phyloP scores from a whole-genome alignment of 2,888 invertebrate species.

The Drosophila mimetica region DNA sequence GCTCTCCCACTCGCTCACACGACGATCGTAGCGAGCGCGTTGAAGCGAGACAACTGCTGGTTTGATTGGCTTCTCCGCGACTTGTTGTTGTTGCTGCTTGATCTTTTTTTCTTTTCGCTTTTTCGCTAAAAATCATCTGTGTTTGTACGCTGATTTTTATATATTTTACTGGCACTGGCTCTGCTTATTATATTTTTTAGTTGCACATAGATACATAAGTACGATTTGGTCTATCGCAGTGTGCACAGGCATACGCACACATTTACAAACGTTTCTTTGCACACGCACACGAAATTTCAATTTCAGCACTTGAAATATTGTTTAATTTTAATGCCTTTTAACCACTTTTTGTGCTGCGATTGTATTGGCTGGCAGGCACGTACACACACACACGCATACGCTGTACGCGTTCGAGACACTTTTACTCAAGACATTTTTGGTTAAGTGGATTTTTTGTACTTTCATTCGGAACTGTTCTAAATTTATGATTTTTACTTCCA shows the following conservation, averaged over 20 bases:
- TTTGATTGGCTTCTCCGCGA: slow-evolving; percentile 72
- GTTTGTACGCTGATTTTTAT: slow-evolving; percentile 70
- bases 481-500: slow-evolving; percentile 1
- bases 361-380: slow-evolving; percentile 14
- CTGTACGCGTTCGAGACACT: slow-evolving; percentile 67
- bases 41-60: slow-evolving; percentile 74
- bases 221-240: slow-evolving; percentile 44
- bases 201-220: slow-evolving; percentile 60
- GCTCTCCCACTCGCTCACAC: slow-evolving; percentile 48
- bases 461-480: slow-evolving; percentile 55
- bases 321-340: slow-evolving; percentile 65
- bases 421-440: slow-evolving; percentile 71
- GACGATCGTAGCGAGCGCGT: slow-evolving; percentile 51
- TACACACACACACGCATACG: slow-evolving; percentile 28
- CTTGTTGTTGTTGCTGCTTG: slow-evolving; percentile 53
- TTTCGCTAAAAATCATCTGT: slow-evolving; percentile 81
- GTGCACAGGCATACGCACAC: slow-evolving; percentile 30
- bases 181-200: slow-evolving; percentile 70
- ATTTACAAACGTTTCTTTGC: slow-evolving; percentile 29
- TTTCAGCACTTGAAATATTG: slow-evolving; percentile 66
- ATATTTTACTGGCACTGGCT: slow-evolving; percentile 49
- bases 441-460: slow-evolving; percentile 50
- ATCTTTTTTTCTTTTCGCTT: slow-evolving; percentile 72
- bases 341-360: slow-evolving; percentile 52
- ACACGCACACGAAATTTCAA: slow-evolving; percentile 23